Evolutionary conservation across 64 coral and sea anemone species (phyloP).

Genomic region (Montipora cactus): DNA sequence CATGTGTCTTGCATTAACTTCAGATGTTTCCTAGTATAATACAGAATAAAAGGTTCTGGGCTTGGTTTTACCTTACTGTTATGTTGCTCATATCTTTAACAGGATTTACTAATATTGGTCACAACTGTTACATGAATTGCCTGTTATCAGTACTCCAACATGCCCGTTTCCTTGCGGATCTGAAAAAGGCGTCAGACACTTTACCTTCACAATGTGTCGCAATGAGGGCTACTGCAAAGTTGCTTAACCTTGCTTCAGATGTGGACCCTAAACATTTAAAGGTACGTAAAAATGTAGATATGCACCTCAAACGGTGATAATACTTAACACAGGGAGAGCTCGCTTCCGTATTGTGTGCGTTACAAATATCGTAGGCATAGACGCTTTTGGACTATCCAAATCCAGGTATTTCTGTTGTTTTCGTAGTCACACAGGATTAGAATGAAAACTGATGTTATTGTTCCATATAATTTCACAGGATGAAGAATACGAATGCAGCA

Average conservation of each 20-base stretch:
- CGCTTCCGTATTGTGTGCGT: not conserved
- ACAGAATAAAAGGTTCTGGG: too few relatives aligned
- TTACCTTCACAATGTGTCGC: not conserved
- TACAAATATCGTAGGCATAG: not conserved
- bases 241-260: not conserved
- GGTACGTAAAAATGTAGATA: not conserved
- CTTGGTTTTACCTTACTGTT: too few relatives aligned
- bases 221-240: not conserved
- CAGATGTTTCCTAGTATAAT: too few relatives aligned
- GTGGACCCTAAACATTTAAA: not conserved
- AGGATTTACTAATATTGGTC: not conserved
- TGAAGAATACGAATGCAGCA: too few relatives aligned
- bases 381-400: too few relatives aligned
- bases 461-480: too few relatives aligned
- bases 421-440: too few relatives aligned
- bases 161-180: not conserved
- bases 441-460: too few relatives aligned
- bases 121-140: not conserved
- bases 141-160: not conserved
- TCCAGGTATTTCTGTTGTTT: too few relatives aligned
- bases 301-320: not conserved
- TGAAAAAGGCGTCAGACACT: not conserved
- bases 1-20: too few relatives aligned
- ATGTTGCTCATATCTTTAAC: not conserved
- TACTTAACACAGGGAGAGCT: not conserved